A percentile compares a stretch with the other conserved stretches of the same genome.
phyloP scores from a whole-genome alignment of 2,113 vertebrate species.

The Leptocoma aspasia region DNA sequence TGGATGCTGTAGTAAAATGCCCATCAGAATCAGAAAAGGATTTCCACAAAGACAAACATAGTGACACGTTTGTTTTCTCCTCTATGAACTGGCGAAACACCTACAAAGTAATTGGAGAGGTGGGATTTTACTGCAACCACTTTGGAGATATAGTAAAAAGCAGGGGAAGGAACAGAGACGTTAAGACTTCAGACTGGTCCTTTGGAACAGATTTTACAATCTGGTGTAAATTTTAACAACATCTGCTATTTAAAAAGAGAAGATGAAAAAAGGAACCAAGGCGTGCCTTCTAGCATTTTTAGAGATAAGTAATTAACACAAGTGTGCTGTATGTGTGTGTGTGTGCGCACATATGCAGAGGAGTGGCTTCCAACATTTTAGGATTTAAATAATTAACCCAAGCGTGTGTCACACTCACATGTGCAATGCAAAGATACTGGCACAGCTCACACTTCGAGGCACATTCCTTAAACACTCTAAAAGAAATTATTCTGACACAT shows the following conservation, averaged over 20 bases:
- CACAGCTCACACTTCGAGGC: background rate
- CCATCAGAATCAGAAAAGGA: background rate
- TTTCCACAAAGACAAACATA: background rate
- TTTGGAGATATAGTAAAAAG: background rate
- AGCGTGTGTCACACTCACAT: background rate
- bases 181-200: background rate
- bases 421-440: background rate
- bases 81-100: background rate
- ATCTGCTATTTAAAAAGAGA: background rate
- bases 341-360: background rate
- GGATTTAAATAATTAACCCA: background rate
- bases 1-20: background rate
- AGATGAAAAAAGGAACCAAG: background rate
- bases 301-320: background rate
- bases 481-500: background rate
- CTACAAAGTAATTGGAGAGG: background rate
- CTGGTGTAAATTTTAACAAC: conserved; percentile 18
- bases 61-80: background rate
- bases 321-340: background rate
- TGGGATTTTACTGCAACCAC: background rate
- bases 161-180: background rate
- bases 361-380: background rate
- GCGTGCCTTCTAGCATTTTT: background rate
- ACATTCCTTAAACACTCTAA: background rate
- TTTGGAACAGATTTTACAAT: background rate